Conservation (phyloP, 2,888 invertebrate species). For the Nemotelus pantherinus region DNA sequence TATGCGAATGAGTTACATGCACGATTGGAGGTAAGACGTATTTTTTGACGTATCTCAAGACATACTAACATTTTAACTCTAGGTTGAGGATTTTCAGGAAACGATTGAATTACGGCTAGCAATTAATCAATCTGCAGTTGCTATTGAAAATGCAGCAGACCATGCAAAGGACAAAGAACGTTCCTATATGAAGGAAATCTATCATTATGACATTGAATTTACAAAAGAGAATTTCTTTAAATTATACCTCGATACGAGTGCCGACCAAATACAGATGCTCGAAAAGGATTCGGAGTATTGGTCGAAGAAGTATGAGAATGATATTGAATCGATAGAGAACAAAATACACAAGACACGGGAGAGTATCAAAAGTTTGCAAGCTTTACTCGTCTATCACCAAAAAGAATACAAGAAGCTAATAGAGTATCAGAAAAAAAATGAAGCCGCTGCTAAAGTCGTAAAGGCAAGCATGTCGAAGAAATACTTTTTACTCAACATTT, state of each 20-base stretch:
- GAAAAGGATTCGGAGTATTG: constrained; percentile 5
- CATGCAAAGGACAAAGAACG: background rate
- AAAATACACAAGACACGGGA: background rate
- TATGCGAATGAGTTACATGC: too few relatives aligned
- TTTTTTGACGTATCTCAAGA: too few relatives aligned
- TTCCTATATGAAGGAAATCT: background rate
- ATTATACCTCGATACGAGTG: background rate
- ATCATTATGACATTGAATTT: background rate
- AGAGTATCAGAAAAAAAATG: too few relatives aligned
- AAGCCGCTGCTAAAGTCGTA: too few relatives aligned
- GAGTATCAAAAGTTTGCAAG: too few relatives aligned
- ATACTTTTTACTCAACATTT: too few relatives aligned
- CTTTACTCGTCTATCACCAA: too few relatives aligned
- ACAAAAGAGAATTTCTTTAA: background rate
- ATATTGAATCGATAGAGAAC: background rate
- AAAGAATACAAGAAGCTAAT: too few relatives aligned
- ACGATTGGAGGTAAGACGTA: too few relatives aligned
- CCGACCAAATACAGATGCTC: background rate
- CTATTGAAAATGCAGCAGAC: background rate
- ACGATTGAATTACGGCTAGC: background rate
- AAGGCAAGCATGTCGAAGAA: too few relatives aligned
- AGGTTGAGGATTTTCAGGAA: background rate
- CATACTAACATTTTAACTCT: background rate
- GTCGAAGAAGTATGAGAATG: background rate
- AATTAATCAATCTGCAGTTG: background rate